Evolutionary conservation across 2,113 vertebrate genomes (phyloP).

Genomic region (Pachyramphus minor): DNA sequence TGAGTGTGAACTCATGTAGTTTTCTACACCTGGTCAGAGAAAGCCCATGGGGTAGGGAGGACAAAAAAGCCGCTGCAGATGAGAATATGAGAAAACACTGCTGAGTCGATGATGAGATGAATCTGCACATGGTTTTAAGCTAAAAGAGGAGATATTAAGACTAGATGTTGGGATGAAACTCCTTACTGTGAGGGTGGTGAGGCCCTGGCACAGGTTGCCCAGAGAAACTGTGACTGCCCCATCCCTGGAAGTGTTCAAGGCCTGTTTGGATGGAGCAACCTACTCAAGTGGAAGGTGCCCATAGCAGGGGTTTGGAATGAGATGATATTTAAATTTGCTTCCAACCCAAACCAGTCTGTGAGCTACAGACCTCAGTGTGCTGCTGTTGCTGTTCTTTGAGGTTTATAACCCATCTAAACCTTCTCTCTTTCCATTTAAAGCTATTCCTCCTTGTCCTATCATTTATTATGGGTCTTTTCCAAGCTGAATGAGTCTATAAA

Average conservation of each 20-base stretch:
- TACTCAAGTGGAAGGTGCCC: no score
- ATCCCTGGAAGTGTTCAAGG: background rate
- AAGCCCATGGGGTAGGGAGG: background rate
- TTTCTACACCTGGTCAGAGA: background rate
- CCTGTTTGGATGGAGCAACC: background rate
- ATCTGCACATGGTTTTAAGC: background rate
- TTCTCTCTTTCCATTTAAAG: background rate
- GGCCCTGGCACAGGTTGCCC: background rate
- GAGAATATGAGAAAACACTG: background rate
- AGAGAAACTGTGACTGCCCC: background rate
- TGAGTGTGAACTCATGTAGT: accelerated
- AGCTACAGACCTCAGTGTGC: background rate
- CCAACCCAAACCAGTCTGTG: background rate
- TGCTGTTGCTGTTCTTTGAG: background rate
- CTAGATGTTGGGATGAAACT: background rate
- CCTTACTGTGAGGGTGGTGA: background rate
- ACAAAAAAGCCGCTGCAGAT: background rate
- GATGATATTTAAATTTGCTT: background rate
- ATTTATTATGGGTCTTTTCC: background rate
- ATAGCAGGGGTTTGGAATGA: background rate
- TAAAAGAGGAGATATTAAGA: background rate
- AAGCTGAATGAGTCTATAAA: background rate
- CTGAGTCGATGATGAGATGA: background rate
- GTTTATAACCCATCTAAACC: background rate
- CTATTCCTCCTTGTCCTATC: background rate